Evolutionary conservation across 2,888 invertebrate species (phyloP), one percentile per base, ranked within the genome.

Genomic region (Fissipunctia ypsillon): DNA sequence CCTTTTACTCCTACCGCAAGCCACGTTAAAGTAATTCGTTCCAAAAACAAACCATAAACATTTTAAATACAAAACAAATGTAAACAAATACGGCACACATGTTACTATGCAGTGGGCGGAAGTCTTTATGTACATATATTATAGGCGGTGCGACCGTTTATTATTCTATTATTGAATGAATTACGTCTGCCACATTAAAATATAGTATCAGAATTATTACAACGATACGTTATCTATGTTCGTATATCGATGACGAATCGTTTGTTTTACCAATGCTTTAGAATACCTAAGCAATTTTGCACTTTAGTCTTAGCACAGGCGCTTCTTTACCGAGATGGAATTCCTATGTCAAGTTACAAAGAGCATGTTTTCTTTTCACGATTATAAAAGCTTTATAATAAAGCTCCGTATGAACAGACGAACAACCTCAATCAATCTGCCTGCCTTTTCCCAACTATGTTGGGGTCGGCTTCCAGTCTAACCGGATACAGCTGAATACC

Each of bases 41-140:
- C 38, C 38, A 38, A 50, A n/a, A 50, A 50, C 12, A 50, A 50
- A 50, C n/a, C 50, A 50, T 61, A 16, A 31, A 54, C 7, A 66
- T 52, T 38, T 19, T 38, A 25, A 76, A 48, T 19, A 31, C 19
- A 56, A 25, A 61, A 25, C 14, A 22, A 45, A 28, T 25, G 54
- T 57, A 57, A 66, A 63, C 66, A 73, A 63, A 64, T n/a, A 48
- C 3, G 7, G 45, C 10, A 16, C 67, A 56, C 41, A 28, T 76
- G 79, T 81, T 69, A n/a, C 77, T 57, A 66, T 22, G 69, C 69
- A 59, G 69, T 76, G 69, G 61, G 61, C 66, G 69, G 82, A 69
- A 63, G 76, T 12, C 56, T 63, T 81, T 64, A 61, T 31, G 22
- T 45, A 1, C 22, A 71, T 67, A 64, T 60, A 70, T 76, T 56